phyloP scores from a whole-genome alignment of 2,113 vertebrate species.

The Oreotrochilus melanogaster region DNA sequence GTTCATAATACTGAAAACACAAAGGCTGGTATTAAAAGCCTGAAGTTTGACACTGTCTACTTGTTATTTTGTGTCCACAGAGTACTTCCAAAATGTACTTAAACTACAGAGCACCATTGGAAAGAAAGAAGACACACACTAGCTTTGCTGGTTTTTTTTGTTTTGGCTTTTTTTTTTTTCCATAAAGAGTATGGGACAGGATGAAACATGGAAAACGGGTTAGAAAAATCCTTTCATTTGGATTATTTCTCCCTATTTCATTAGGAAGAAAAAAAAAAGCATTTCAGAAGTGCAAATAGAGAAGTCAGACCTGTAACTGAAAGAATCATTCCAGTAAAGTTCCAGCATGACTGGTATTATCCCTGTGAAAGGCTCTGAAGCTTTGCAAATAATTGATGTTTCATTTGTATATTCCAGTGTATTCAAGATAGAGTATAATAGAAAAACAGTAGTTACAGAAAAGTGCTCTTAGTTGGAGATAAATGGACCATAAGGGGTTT shows the following conservation, averaged over 20 bases:
- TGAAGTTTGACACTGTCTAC: fast-evolving
- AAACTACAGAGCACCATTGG: not conserved
- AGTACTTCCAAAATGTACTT: not conserved
- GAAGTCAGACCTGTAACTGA: not conserved
- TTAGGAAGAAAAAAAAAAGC: not conserved
- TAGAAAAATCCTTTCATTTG: not conserved
- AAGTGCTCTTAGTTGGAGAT: not conserved
- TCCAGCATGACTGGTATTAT: not conserved
- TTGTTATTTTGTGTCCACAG: not conserved
- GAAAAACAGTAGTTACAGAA: not conserved
- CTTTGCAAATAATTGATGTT: not conserved
- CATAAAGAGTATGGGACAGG: not conserved
- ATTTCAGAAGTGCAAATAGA: not conserved
- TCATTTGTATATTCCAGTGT: fast-evolving
- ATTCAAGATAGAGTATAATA: not conserved
- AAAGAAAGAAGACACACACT: not conserved
- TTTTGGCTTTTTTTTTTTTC: not conserved
- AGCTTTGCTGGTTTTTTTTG: not conserved
- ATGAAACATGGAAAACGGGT: fast-evolving
- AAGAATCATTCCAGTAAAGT: not conserved
- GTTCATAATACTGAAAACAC: not conserved
- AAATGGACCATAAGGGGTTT: not conserved
- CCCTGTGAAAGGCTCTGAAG: fast-evolving
- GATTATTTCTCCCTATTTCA: too few relatives aligned
- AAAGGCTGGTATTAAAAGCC: not conserved